Conservation (phyloP, 2,888 invertebrate genomes). For the Limnephilus rhombicus region DNA sequence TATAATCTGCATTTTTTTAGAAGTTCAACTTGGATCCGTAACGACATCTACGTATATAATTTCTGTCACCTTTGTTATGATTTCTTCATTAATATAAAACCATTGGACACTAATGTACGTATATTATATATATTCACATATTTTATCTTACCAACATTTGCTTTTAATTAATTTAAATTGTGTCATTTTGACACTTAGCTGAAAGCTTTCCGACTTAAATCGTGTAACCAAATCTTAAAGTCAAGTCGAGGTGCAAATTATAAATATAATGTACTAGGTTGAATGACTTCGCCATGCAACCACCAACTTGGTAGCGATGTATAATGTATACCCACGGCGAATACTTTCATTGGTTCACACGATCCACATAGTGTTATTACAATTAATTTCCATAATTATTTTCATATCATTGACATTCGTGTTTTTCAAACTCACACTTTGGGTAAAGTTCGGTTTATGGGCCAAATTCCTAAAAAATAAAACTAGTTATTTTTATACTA, state of each 20-base stretch:
- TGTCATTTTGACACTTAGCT: neutral
- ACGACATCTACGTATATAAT: too few relatives aligned
- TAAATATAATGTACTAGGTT: neutral
- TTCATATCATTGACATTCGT: conserved; percentile 7
- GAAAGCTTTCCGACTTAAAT: neutral
- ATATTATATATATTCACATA: too few relatives aligned
- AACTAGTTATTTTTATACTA: too few relatives aligned
- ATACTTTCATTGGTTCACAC: conserved; percentile 7
- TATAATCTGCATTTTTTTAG: too few relatives aligned
- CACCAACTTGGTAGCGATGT: neutral
- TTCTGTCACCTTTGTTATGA: too few relatives aligned
- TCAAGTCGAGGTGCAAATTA: neutral
- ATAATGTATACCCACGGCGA: neutral
- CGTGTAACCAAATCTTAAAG: neutral
- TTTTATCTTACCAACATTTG: too few relatives aligned
- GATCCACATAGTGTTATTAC: neutral
- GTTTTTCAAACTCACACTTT: conserved; percentile 11
- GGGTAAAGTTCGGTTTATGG: too few relatives aligned
- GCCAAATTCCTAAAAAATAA: too few relatives aligned
- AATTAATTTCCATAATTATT: conserved; percentile 23
- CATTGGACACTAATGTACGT: too few relatives aligned
- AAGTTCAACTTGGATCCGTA: too few relatives aligned
- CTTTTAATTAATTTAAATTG: too few relatives aligned
- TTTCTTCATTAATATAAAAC: too few relatives aligned
- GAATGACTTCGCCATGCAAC: neutral